Evolutionary conservation across 1,140 invertebrate genomes (phyloP), one percentile per base, ranked within the genome.

Genomic region (Ditylenchus dipsaci): DNA sequence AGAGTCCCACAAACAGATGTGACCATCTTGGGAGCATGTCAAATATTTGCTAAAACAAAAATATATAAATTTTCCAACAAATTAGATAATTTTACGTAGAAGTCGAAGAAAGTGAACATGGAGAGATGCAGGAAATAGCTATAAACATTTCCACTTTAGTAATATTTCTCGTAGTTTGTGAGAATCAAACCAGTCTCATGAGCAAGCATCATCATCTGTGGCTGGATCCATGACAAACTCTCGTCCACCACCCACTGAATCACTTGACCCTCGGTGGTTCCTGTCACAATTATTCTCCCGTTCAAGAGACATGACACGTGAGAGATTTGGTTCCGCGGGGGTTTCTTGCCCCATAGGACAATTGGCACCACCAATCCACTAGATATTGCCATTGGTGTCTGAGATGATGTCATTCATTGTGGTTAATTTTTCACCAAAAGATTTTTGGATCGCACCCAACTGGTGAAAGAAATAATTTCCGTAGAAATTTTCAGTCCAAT

Each of bases 1-100:
- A 27, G 96, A 86, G 86, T 97, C 94, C 95, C 95, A 98, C 53
- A 93, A 90, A 82, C 93, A 96, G 91, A 98, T 95, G 86, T 97
- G 93, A 1, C 78, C 77, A 59, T 77, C 74, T 42, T 74, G 59
- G 3, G 78, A 71, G 43, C 78, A 68, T 19, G 67, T 78, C 17
- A 81, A 66, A 57, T 76, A 80, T n/a, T 70, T 71, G 27, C 74
- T 81, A 63, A 65, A 78, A 73, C 17, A 63, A 17, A 68, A 64
- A 21, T 7, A 23, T 5, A 45, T 19, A 61, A 21, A 45, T 45
- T 61, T 45, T 53, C 23, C 23, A 17, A 53, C 23, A 53, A 19
- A 53, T 8, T 3, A 53, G 43, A 45, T 45, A n/a, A 73, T 97
- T 89, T 80, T 90, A 93, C 81, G 91, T 91, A 82, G 90, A 89